A percentile compares a stretch with the other conserved stretches of the same genome.
These are phyloP conservation scores for Stegodyphus dumicola DNA, from an alignment of 1,140 invertebrate genomes.

Conservation along the genomic window DNA sequence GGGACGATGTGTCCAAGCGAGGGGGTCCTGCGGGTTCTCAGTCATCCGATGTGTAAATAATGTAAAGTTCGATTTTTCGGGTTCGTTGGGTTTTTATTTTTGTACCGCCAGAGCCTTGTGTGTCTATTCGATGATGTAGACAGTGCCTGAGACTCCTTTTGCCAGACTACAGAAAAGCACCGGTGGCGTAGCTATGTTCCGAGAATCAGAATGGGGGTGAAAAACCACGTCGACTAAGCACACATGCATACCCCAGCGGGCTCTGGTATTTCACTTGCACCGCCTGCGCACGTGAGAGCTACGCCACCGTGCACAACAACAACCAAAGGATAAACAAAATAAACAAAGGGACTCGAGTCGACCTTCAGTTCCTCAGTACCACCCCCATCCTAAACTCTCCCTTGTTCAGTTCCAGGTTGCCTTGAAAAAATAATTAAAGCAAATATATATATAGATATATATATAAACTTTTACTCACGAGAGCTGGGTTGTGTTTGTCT, in stretches of 20 bases:
- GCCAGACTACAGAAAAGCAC: slow-evolving; percentile 11
- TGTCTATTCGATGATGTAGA: slow-evolving; percentile 56
- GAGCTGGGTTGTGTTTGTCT: slow-evolving; percentile 33
- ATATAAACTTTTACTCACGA: slow-evolving; percentile 11
- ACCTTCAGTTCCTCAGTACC: slow-evolving; percentile 51
- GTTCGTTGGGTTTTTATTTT: slow-evolving; percentile 57
- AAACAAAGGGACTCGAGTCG: slow-evolving; percentile 44
- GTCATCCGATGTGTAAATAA: slow-evolving; percentile 59
- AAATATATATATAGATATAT: neutral
- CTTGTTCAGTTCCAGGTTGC: slow-evolving; percentile 58
- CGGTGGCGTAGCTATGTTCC: slow-evolving; percentile 38
- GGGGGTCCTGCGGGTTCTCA: slow-evolving; percentile 1
- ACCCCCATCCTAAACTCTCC: slow-evolving; percentile 43
- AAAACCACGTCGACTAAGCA: slow-evolving; percentile 18
- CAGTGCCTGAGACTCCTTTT: slow-evolving; percentile 61
- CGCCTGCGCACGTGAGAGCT: slow-evolving; percentile 35
- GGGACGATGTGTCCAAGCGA: slow-evolving; percentile 53
- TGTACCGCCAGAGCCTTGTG: slow-evolving; percentile 61
- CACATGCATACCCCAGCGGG: neutral
- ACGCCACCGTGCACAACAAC: slow-evolving; percentile 30
- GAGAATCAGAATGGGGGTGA: slow-evolving; percentile 5
- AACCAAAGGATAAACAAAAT: slow-evolving; percentile 1
- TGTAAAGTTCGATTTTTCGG: slow-evolving; percentile 8
- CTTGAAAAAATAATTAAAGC: slow-evolving; percentile 39
- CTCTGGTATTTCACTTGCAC: slow-evolving; percentile 8